Conservation (phyloP, 1,140 invertebrate species). For the Coptotermes formosanus region DNA sequence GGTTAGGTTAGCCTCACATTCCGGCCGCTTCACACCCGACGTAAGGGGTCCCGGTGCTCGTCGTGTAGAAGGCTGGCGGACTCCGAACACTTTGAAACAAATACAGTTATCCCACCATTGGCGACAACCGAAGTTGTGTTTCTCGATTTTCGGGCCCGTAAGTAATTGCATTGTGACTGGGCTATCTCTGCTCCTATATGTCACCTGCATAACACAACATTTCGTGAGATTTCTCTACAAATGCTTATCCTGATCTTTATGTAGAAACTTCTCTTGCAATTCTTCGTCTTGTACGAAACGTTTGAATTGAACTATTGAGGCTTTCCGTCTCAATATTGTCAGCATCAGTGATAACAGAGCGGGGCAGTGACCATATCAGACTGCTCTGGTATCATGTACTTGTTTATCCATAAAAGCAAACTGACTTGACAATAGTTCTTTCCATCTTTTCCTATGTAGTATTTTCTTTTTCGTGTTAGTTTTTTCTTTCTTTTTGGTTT, state of each 20-base stretch:
- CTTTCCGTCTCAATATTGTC: neutral
- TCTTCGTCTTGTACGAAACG: too few relatives aligned
- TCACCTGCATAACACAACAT: neutral
- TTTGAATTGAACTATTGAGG: neutral
- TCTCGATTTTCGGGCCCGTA: too few relatives aligned
- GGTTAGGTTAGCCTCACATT: too few relatives aligned
- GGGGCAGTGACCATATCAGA: neutral
- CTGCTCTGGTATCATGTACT: neutral
- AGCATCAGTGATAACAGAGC: neutral
- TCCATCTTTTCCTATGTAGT: neutral
- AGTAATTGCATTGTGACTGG: too few relatives aligned
- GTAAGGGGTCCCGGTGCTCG: too few relatives aligned
- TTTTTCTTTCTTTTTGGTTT: neutral
- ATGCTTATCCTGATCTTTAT: neutral
- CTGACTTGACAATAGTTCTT: neutral
- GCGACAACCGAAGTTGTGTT: too few relatives aligned
- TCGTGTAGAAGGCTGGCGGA: too few relatives aligned
- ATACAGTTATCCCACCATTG: too few relatives aligned
- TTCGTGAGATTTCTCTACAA: neutral
- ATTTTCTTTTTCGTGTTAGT: neutral
- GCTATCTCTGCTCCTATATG: too few relatives aligned
- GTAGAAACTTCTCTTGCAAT: neutral
- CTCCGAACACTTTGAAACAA: too few relatives aligned
- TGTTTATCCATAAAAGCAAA: conserved; percentile 2
- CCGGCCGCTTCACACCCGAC: too few relatives aligned